phyloP scores from a whole-genome alignment of 1,140 invertebrate species.

The Batillaria attramentaria region DNA sequence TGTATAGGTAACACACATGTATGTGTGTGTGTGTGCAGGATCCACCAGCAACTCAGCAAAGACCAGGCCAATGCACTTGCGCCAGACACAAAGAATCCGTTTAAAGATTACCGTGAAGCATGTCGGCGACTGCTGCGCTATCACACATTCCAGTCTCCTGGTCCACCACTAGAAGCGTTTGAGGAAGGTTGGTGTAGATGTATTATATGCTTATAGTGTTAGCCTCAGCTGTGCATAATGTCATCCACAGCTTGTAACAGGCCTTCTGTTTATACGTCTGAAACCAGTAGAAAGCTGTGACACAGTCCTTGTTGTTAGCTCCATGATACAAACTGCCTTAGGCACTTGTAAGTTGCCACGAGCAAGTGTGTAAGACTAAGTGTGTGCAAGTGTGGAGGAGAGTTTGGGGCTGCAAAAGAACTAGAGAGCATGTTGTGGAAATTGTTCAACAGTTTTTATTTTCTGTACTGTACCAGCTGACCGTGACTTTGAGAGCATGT shows the following conservation, averaged over 20 bases:
- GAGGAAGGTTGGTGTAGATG: constrained; percentile 44
- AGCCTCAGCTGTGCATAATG: neutral
- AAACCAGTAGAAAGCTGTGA: neutral
- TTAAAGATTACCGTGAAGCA: constrained; percentile 82
- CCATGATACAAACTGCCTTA: too few relatives aligned
- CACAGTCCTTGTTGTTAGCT: too few relatives aligned
- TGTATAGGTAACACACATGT: too few relatives aligned
- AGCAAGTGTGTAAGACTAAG: too few relatives aligned
- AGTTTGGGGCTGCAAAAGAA: too few relatives aligned
- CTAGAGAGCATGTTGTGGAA: too few relatives aligned
- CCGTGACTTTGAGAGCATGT: constrained; percentile 82
- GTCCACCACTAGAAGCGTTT: constrained; percentile 39
- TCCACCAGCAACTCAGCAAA: constrained; percentile 83
- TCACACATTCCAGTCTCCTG: constrained; percentile 77
- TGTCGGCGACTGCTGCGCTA: constrained; percentile 85
- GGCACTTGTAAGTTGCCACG: too few relatives aligned
- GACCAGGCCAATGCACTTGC: constrained; percentile 85
- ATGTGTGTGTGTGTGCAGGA: constrained; percentile 66
- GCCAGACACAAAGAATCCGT: constrained; percentile 85
- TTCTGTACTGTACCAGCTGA: too few relatives aligned
- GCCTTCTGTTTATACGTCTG: constrained; percentile 12
- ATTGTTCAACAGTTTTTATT: too few relatives aligned
- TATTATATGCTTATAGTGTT: neutral
- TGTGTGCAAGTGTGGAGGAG: too few relatives aligned
- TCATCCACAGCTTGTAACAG: neutral